Evolutionary conservation across 2,113 vertebrate species (phyloP).

Genomic region (Brienomyrus brachyistius): DNA sequence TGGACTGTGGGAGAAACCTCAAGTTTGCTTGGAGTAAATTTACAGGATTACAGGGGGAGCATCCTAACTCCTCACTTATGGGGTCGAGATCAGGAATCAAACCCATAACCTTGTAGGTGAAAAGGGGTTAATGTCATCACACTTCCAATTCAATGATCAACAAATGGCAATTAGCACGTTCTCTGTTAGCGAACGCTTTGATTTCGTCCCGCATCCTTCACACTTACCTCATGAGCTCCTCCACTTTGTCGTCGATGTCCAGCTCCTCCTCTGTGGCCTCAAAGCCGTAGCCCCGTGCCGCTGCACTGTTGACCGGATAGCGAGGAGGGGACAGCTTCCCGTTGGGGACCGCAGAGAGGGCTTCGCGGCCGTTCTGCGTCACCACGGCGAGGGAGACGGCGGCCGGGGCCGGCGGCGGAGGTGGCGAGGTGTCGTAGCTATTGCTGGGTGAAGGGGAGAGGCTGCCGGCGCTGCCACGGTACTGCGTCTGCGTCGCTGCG

Average conservation of each 20-base stretch:
- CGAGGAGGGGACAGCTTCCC: conserved; percentile 90
- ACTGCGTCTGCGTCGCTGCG: conserved; percentile 85
- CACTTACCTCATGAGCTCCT: conserved; percentile 91
- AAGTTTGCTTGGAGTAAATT: background rate
- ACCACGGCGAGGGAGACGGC: conserved; percentile 41
- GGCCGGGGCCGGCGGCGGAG: conserved; percentile 60
- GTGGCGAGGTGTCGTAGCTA: conserved; percentile 83
- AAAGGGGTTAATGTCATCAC: background rate
- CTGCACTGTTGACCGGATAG: conserved; percentile 70
- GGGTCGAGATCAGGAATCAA: background rate
- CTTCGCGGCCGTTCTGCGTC: conserved; percentile 79
- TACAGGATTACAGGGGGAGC: background rate
- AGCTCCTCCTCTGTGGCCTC: conserved; percentile 87
- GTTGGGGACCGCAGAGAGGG: conserved; percentile 69
- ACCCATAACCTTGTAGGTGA: background rate
- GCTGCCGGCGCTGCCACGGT: conserved; percentile 50
- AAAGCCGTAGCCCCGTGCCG: conserved; percentile 72
- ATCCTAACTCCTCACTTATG: background rate
- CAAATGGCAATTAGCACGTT: background rate
- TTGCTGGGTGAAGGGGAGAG: conserved; percentile 80
- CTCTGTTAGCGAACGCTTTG: background rate
- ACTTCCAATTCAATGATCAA: background rate
- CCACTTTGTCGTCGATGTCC: conserved; percentile 93
- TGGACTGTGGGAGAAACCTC: background rate
- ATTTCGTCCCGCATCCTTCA: background rate